Percentiles rank a stretch among this genome's conserved stretches.
Conservation (phyloP, 30 jellyfish, hydroid and myxozoan genomes). For the Clytia hemisphaerica region DNA sequence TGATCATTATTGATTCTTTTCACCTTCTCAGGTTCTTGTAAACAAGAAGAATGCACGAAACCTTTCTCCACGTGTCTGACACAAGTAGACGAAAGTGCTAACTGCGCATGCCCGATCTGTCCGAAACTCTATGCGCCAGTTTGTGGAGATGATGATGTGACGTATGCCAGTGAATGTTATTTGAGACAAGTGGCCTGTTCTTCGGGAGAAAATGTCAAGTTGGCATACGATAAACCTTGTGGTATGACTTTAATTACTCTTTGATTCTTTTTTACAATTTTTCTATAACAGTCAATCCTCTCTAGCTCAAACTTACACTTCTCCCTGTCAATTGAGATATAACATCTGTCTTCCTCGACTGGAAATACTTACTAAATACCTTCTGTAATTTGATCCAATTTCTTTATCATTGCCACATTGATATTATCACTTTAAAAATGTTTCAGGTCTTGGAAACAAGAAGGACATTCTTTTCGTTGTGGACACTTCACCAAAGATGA, state of each 20-base stretch:
- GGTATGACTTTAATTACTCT: slow-evolving; percentile 57
- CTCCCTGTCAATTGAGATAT: too few species aligned
- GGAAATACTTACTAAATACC: too few species aligned
- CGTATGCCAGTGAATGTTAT: slow-evolving; percentile 60
- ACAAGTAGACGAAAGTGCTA: slow-evolving; percentile 35
- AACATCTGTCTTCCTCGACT: too few species aligned
- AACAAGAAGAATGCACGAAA: slow-evolving; percentile 15
- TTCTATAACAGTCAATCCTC: too few species aligned
- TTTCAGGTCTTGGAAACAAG: too few species aligned
- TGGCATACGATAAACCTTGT: slow-evolving; percentile 41
- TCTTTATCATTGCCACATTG: too few species aligned
- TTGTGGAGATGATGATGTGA: slow-evolving; percentile 60
- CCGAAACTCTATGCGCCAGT: slow-evolving; percentile 33
- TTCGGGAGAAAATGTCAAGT: slow-evolving; percentile 3
- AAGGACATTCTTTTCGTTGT: too few species aligned
- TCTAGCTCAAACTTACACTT: too few species aligned
- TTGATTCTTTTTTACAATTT: too few species aligned
- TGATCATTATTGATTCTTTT: background rate
- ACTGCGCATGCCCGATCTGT: slow-evolving; percentile 57
- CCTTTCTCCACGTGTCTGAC: slow-evolving; percentile 30
- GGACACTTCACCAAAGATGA: too few species aligned
- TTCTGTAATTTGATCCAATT: too few species aligned
- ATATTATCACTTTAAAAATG: too few species aligned
- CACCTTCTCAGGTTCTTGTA: slow-evolving; percentile 57
- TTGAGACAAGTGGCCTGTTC: slow-evolving; percentile 39